Base-by-base conservation (phyloP, 2,113 vertebrate genomes). In the Haemorhous mexicanus region DNA sequence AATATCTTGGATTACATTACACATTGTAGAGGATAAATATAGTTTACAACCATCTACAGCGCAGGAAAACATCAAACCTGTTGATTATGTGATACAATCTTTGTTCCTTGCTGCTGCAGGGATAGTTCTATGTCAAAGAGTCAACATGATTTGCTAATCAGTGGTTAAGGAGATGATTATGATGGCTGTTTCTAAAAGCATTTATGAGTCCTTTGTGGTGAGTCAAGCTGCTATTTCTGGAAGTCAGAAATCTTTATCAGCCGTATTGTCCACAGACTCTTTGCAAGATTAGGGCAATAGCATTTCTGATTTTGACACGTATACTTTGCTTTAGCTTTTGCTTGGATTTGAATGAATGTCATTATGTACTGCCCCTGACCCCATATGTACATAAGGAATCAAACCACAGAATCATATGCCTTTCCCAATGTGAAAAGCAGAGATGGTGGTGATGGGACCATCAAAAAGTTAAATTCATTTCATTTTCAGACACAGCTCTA, bases 101-200 rank as follows among this genome's bases (percentile, higher is more conserved):
- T 83, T 75, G 22, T 50, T 66, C 35, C 37, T 72, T 85, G 55
- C 44, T 73, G 37, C 63, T 87, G 74, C 53, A 52, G 63, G 68
- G 84, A 81, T 94, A 33, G 79, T 97, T 93, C 78, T 84, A 4
- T 47, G 47, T 73, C 53, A 79, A 89, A 37, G 28, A 90, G 70
- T 55, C 89, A 93, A 84, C 9, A 15, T 62, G 59, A 94, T 79
- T 73, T 87, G 35, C 41, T 44, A 78, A 75, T 52, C n/a, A 53
- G 22, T 68, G 62, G 49, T 94, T 92, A 91, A 94, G 56, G 66
- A 97, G 72, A 75, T 93, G 15, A 93, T 96, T 87, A 94, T 73
- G 64, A 84, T 73, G 30, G 53, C 70, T 96, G 14, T 70, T 91
- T 84, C 64, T 82, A 49, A 94, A 96, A 90, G 67, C 53, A 68